Percentiles rank a stretch among this genome's conserved stretches.
phyloP scores from a whole-genome alignment of 1,140 invertebrate species.

The Asbolus verrucosus region DNA sequence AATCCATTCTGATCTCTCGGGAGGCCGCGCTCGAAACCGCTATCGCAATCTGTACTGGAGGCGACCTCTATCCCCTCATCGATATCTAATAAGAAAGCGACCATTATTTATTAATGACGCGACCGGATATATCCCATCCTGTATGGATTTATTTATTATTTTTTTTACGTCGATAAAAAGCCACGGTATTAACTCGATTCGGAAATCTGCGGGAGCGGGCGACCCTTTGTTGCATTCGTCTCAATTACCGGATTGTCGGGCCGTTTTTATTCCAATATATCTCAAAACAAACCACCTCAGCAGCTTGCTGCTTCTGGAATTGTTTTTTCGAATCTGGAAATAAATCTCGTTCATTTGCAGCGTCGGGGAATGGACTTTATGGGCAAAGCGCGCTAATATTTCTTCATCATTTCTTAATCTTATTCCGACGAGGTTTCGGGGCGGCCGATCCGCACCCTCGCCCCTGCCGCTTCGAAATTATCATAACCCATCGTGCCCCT shows the following conservation, averaged over 20 bases:
- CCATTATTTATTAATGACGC: conserved; percentile 36
- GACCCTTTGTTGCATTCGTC: conserved; percentile 20
- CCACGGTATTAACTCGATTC: neutral
- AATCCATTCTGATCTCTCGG: conserved; percentile 49
- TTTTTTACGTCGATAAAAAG: neutral
- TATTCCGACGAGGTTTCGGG: conserved; percentile 49
- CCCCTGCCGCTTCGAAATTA: conserved; percentile 10
- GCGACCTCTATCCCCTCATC: conserved; percentile 30
- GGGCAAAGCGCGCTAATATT: conserved; percentile 48
- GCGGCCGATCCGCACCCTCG: no score
- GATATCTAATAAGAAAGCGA: conserved; percentile 37
- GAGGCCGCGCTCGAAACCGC: conserved; percentile 40
- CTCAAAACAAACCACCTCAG: conserved; percentile 7
- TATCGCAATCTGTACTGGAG: conserved; percentile 39
- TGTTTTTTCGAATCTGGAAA: conserved; percentile 50
- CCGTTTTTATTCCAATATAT: conserved; percentile 11
- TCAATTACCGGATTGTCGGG: conserved; percentile 27
- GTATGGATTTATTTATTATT: conserved; percentile 33
- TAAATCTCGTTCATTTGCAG: conserved; percentile 52
- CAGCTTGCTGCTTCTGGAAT: conserved; percentile 9
- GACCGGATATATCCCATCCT: neutral
- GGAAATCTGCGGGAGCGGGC: neutral
- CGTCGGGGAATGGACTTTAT: conserved; percentile 49
- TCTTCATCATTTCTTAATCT: conserved; percentile 58
- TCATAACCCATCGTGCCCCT: conserved; percentile 13